phyloP scores from a whole-genome alignment of 1,140 invertebrate species.

The Brachystomella parvula region DNA sequence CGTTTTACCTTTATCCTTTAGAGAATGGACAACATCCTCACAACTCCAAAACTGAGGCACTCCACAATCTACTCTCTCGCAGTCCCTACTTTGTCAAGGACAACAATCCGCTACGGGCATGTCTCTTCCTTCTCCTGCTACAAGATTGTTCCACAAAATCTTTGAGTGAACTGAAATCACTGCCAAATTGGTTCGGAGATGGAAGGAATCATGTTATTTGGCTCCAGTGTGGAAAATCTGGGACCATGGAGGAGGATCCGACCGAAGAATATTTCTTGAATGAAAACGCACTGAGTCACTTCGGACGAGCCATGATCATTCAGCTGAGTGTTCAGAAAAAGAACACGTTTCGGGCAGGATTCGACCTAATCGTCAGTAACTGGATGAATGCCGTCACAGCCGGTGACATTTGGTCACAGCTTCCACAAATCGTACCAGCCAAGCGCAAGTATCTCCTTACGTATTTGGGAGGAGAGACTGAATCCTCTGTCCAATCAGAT shows the following conservation, averaged over 20 bases:
- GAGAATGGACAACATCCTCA: not conserved
- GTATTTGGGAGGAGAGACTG: slow-evolving; percentile 34
- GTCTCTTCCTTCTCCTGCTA: slow-evolving; percentile 75
- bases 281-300: not conserved
- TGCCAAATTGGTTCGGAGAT: slow-evolving; percentile 89
- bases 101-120: slow-evolving; percentile 63
- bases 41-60: slow-evolving; percentile 20
- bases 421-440: slow-evolving; percentile 72
- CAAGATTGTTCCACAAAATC: slow-evolving; percentile 55
- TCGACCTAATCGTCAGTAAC: slow-evolving; percentile 30
- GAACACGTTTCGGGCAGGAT: slow-evolving; percentile 12
- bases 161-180: slow-evolving; percentile 39
- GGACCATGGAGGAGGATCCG: not conserved
- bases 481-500: slow-evolving; percentile 29
- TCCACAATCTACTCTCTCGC: slow-evolving; percentile 66
- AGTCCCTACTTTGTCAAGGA: slow-evolving; percentile 77
- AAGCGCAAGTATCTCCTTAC: slow-evolving; percentile 65
- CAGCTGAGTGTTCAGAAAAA: slow-evolving; percentile 8
- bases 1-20: slow-evolving; percentile 71
- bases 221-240: slow-evolving; percentile 12
- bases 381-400: slow-evolving; percentile 33
- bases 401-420: slow-evolving; percentile 62
- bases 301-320: slow-evolving; percentile 32
- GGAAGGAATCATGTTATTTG: slow-evolving; percentile 84
- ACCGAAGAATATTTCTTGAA: not conserved